phyloP scores from a whole-genome alignment of 2,113 vertebrate species.

The Uria aalge region DNA sequence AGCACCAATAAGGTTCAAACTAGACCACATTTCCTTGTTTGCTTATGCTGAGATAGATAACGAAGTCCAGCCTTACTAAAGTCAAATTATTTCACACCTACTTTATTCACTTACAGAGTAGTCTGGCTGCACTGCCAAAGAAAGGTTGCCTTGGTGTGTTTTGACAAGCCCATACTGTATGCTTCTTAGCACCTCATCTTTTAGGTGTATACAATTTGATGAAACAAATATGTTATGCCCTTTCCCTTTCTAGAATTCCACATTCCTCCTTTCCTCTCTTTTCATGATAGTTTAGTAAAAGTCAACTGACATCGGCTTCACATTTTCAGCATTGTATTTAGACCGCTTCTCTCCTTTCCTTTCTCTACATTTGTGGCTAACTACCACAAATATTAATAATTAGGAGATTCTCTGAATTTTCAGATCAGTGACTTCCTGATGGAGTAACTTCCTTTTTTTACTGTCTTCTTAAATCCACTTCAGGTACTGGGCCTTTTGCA shows the following conservation, averaged over 20 bases:
- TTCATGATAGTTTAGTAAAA: not conserved
- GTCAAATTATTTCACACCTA: not conserved
- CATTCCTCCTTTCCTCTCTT: not conserved
- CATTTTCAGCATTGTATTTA: not conserved
- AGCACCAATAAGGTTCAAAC: not conserved
- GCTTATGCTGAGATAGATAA: not conserved
- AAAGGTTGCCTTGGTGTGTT: not conserved
- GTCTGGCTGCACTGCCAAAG: not conserved
- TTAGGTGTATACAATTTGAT: not conserved
- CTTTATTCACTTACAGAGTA: not conserved
- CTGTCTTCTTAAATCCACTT: not conserved
- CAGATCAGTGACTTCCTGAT: not conserved
- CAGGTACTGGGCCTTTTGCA: not conserved
- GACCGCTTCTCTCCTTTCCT: not conserved
- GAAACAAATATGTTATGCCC: not conserved
- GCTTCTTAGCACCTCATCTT: constrained; percentile 36
- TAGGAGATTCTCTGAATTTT: not conserved
- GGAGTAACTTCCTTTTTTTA: not conserved
- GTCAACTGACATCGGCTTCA: not conserved
- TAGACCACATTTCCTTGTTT: not conserved
- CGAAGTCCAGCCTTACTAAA: not conserved
- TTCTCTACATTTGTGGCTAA: not conserved
- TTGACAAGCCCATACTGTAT: not conserved
- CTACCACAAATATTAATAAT: not conserved
- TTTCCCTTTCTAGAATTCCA: not conserved